Evolutionary conservation across 2,888 invertebrate genomes (phyloP).

Genomic region (Drosophila cognata): DNA sequence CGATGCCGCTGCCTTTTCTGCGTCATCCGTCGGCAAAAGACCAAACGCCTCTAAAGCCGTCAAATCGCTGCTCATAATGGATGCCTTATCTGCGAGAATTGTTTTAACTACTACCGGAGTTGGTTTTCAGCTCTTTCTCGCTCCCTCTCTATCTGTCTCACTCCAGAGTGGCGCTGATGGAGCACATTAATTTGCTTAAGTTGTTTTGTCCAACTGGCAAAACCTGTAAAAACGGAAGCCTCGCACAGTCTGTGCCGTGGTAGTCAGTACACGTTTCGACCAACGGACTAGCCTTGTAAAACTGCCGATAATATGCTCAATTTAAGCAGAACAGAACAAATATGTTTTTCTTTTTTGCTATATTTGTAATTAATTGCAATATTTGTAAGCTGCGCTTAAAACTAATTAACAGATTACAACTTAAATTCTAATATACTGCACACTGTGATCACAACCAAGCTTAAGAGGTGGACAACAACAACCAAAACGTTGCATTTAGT

Average conservation of each 20-base stretch:
- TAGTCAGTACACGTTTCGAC: neutral
- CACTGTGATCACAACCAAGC: slow-evolving; percentile 68
- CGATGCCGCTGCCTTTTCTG: slow-evolving; percentile 20
- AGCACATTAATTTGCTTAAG: slow-evolving; percentile 76
- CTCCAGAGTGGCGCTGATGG: slow-evolving; percentile 61
- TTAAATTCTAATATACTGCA: slow-evolving; percentile 63
- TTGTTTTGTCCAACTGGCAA: slow-evolving; percentile 49
- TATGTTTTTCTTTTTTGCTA: neutral
- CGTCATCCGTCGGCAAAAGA: slow-evolving; percentile 78
- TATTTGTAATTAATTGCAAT: slow-evolving; percentile 18
- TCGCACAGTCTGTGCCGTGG: slow-evolving; percentile 46
- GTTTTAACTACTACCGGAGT: slow-evolving; percentile 83
- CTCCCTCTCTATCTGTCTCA: slow-evolving; percentile 11
- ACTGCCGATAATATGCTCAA: slow-evolving; percentile 24
- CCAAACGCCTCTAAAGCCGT: slow-evolving; percentile 81
- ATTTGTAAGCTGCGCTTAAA: slow-evolving; percentile 38
- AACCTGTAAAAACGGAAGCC: slow-evolving; percentile 77
- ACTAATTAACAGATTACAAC: slow-evolving; percentile 54
- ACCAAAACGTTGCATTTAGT: slow-evolving; percentile 30
- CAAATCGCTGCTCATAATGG: slow-evolving; percentile 84
- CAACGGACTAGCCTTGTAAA: neutral
- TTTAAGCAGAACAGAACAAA: neutral
- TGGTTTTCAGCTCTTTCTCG: slow-evolving; percentile 55
- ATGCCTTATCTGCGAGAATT: slow-evolving; percentile 81
- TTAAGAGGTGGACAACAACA: slow-evolving; percentile 12